Conservation (phyloP, 1,140 invertebrate genomes). For the Listronotus oregonensis region DNA sequence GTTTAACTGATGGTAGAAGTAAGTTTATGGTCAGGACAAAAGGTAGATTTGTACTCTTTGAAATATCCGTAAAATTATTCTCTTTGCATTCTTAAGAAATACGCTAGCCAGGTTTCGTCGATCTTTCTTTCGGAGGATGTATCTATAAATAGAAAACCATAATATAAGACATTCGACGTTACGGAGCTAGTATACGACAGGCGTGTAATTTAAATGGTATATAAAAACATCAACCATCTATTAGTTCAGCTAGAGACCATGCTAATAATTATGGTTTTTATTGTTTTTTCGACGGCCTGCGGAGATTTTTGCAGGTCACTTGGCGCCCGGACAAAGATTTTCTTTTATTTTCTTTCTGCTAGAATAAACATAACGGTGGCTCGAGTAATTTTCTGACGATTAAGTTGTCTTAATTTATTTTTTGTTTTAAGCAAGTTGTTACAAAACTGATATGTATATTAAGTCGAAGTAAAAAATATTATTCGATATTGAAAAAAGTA, state of each 20-base stretch:
- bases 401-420: background rate
- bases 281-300: constrained; percentile 16
- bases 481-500: too few relatives aligned
- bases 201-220: constrained; percentile 34
- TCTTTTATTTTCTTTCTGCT: constrained; percentile 29
- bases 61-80: constrained; percentile 26
- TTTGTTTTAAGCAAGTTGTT: too few relatives aligned
- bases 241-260: constrained; percentile 33
- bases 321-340: constrained; percentile 19
- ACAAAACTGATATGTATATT: too few relatives aligned
- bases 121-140: constrained; percentile 23
- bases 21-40: background rate
- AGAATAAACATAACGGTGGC: background rate
- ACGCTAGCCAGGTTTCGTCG: constrained; percentile 12
- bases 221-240: constrained; percentile 34
- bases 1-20: background rate
- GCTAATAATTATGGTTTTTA: constrained; percentile 34
- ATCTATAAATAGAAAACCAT: constrained; percentile 27
- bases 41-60: constrained; percentile 8
- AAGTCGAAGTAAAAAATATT: too few relatives aligned
- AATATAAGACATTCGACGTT: constrained; percentile 22
- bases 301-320: constrained; percentile 27
- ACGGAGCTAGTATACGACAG: constrained; percentile 15
- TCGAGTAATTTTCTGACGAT: background rate
- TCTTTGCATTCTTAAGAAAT: constrained; percentile 7